Evolutionary conservation across 2,113 vertebrate genomes (phyloP).

Genomic region (Nipponia nippon): DNA sequence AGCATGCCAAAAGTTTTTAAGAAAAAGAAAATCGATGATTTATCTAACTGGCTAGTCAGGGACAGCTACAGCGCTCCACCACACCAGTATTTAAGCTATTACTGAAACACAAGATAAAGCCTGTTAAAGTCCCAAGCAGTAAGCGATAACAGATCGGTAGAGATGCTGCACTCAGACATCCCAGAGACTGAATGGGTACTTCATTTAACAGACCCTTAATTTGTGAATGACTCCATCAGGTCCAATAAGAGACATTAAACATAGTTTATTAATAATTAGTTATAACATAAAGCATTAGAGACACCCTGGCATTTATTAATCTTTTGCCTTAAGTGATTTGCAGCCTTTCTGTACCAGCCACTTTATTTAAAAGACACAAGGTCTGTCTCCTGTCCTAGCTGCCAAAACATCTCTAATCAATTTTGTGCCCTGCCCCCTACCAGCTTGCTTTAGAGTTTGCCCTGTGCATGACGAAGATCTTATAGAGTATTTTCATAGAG

Average conservation of each 20-base stretch:
- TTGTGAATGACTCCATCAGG: not conserved
- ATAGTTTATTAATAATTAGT: constrained; percentile 15
- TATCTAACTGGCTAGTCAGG: not conserved
- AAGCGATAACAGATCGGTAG: not conserved
- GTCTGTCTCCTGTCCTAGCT: not conserved
- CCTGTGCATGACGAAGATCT: not conserved
- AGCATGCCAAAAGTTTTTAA: not conserved
- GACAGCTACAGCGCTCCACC: not conserved
- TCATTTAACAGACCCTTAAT: not conserved
- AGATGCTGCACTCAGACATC: not conserved
- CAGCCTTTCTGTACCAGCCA: not conserved
- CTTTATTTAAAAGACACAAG: not conserved
- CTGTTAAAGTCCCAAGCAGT: not conserved
- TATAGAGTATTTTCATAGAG: not conserved
- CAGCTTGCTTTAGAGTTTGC: not conserved
- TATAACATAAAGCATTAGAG: not conserved
- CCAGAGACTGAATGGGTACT: not conserved
- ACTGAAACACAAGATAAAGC: not conserved
- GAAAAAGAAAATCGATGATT: not conserved
- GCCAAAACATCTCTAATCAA: not conserved
- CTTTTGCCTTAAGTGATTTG: not conserved
- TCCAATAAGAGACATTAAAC: constrained; percentile 2
- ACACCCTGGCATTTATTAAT: not conserved
- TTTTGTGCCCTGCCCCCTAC: not conserved
- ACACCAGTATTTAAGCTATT: not conserved